Base-by-base conservation (phyloP, 2,797 vertebrate genomes). In the Syngnathus rostellatus region DNA sequence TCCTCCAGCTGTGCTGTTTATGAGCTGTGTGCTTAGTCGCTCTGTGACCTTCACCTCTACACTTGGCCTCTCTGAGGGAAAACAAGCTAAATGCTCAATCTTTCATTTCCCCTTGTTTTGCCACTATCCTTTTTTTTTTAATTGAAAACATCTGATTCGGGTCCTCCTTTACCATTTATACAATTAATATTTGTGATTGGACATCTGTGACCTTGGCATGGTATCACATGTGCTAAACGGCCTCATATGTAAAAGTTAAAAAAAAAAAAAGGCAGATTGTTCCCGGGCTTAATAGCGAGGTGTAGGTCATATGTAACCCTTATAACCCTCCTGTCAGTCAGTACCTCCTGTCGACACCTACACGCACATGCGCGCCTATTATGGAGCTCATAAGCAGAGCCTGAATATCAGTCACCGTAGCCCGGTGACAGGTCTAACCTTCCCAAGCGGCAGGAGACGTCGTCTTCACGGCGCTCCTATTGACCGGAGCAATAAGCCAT, bases 401-500 rank as follows among this genome's bases (percentile, higher is more conserved):
- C 85, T 88, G 89, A 85, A 89, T 94, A 98, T 99, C 94, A 92
- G 92, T 97, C 94, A 97, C 89, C 68, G 89, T 73, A 89, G 91
- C 90, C 92, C 87, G 91, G 88, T 95, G 94, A 97, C 94, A 96
- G 92, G 87, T 93, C 93, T 96, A 96, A 95, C 95, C 94, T 98
- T 98, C 95, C 95, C 94, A 94, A 92, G 94, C 88, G 94, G 93
- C 93, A 91, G 92, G 91, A 93, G 89, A 91, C 92, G 91, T 93
- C 92, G 92, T 97, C 94, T 94, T 94, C 92, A 93, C 91, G 88
- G 93, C 91, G 92, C 92, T 93, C 92, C 93, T 94, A 97, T 95
- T 97, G 96, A 98, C 97, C 94, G 95, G 95, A 94, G 96, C 94
- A 98, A 98, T 98, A 98, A 99, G 94, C 94, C 94, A 92, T 97